Evolutionary conservation across 2,113 vertebrate genomes (phyloP), one percentile per base, ranked within the genome.

Genomic region (Trachemys scripta): DNA sequence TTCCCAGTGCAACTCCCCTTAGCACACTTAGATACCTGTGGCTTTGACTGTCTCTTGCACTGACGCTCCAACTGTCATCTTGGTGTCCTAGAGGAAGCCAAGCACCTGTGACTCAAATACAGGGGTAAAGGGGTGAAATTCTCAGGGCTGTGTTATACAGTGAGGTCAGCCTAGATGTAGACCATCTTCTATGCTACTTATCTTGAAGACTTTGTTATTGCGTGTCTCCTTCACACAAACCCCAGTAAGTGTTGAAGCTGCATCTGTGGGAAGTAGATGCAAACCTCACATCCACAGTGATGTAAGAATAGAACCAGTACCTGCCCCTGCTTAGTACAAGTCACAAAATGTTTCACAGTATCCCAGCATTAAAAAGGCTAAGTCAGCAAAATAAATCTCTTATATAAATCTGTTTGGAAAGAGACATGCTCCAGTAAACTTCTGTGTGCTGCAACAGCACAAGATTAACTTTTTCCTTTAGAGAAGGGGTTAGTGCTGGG

Each of bases 341-440:
- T 90, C 84, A 89, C 90, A 96, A 80, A 0, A 10, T 75, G 19
- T 72, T 88, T 89, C 88, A 50, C 20, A 0, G 56, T 56, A 57
- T 85, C 69, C 81, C 84, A 65, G 94, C 81, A 87, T 94, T 96
- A 90, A 83, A 92, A 92, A 90, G 90, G 84, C 94, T 84, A 93
- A 91, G 57, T 96, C 92, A 97, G 85, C 91, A 96, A 96, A 72
- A 96, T 92, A 84, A 95, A 94, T 54, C 20, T 54, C 89, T 96
- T 95, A 90, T 83, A 65, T 12, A 92, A 96, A 94, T 84, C 93
- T 81, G 81, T 90, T 94, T 0, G 0, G 89, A 90, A 82, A 62
- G n/a, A 72, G 35, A 65, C 31, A 19, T 83, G 89, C 94, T 94
- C 90, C 91, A 95, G 57, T 91, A 83, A 96, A 96, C 83, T 88